Base-by-base conservation (phyloP, 2,113 vertebrate species). In the Misgurnus anguillicaudatus region DNA sequence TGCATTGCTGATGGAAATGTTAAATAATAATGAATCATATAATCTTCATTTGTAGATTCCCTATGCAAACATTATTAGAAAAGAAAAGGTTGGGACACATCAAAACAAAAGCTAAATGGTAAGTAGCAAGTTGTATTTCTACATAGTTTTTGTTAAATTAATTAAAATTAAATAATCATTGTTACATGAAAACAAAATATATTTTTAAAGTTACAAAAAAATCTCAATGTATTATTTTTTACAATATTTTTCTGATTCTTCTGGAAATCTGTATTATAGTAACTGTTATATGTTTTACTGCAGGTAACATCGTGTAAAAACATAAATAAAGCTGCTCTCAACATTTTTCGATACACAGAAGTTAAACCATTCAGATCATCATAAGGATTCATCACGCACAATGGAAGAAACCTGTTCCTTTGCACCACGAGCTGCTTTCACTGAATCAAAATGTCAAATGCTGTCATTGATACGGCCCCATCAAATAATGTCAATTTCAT, bases 31-130 rank as follows among this genome's bases (percentile, higher is more conserved):
- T 19, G 11, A 36, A 16, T 67, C n/a, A 7, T 38, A 55, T 55
- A 21, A 19, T 47, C 17, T 62, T 51, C 45, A 4, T 77, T 82
- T 60, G 13, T 90, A 99, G 97, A 98, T 99, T 89, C 97, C 97
- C 81, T 98, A 98, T 90, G 95, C 96, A 93, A 98, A 96, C 89
- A 93, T 98, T 89, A 94, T 99, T 87, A 94, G 97, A 90, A 99
- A 99, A 95, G 97, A 98, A 88, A 98, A 98, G 89, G 93, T 98
- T 72, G 93, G 93, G 61, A 91, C 96, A 41, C 96, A 99, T 87
- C 94, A 98, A 86, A 97, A 94, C 94, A 99, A 98, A 91, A 98
- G 93, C 88, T 93, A 91, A 93, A 91, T 92, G 94, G 95, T 97
- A 80, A 94, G 83, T 73, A 38, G 10, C 38, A 10, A 19, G 11